Evolutionary conservation across 2,888 invertebrate species (phyloP), one percentile per base, ranked within the genome.

Genomic region (Lasioglossum malachurum): DNA sequence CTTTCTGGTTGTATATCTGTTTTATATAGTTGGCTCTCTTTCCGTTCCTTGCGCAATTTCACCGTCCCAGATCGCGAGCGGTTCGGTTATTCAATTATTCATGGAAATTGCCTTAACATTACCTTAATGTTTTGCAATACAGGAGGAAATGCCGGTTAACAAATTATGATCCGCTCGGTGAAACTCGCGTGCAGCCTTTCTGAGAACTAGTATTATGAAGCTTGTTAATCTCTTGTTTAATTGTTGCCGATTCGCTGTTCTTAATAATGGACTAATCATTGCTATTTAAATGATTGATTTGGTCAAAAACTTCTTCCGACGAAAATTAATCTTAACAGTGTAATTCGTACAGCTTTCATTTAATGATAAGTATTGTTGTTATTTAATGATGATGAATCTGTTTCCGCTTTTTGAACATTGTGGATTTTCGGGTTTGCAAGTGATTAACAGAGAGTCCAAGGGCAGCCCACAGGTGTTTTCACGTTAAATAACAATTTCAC

Each of bases 31-130:
- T 10, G 53, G 53, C 8, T 53, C 23, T 76, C 44, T 27, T 46
- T 31, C 16, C 23, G 31, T 64, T 64, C 31, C 76, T 46, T n/a
- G 35, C 67, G 67, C 35, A 35, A 49, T 46, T 77, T 64, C 23
- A 35, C 8, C 27, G 72, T 12, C 41, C 23, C n/a, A 41, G 41
- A 27, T 72, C 44, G 41, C 27, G 41, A 7, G 46, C 44, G 41
- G 49, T 14, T 67, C 23, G 35, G 38, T 67, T 35, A 35, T 46
- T 76, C 2, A 67, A 76, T 67, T 77, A 67, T 77, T 77, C 46
- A 49, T 77, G 44, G 16, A 67, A 49, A 77, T 64, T 35, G 46
- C 64, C 44, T 31, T 41, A 60, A 64, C 44, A 31, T 27, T 76
- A 31, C 31, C 60, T 31, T 19, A 44, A 64, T 19, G 44, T 64